Percentiles rank a stretch among this genome's conserved stretches.
Evolutionary conservation across 2,888 invertebrate genomes (phyloP).

Genomic region (Cenopis cana): DNA sequence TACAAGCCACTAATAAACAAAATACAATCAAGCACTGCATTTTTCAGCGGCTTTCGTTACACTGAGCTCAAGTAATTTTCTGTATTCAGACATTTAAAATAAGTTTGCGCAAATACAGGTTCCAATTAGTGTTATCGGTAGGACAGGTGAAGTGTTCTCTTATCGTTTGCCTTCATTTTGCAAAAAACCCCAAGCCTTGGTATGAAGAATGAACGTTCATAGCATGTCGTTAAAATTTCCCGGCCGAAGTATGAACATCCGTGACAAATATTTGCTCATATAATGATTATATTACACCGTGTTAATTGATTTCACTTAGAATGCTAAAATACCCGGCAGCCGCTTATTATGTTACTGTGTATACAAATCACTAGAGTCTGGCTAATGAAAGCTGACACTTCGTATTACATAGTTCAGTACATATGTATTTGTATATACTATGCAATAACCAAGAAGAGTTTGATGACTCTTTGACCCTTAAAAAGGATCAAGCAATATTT

Average conservation of each 20-base stretch:
- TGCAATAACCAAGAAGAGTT: too few species aligned
- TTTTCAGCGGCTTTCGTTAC: neutral
- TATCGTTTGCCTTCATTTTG: constrained; percentile 33
- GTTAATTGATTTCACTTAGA: constrained; percentile 20
- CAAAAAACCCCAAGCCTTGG: constrained; percentile 22
- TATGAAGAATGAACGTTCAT: neutral
- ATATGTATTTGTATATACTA: too few species aligned
- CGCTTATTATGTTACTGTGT: neutral
- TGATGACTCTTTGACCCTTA: too few species aligned
- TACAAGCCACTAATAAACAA: constrained; percentile 13
- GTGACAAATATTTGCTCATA: constrained; percentile 29
- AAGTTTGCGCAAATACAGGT: constrained; percentile 34
- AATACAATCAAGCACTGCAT: constrained; percentile 26
- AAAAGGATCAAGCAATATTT: too few species aligned
- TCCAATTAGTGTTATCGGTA: constrained; percentile 57
- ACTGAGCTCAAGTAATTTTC: constrained; percentile 8
- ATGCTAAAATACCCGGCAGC: neutral
- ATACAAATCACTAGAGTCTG: neutral
- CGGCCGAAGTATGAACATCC: constrained; percentile 26
- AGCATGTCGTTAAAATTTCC: constrained; percentile 6
- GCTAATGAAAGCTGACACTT: too few species aligned
- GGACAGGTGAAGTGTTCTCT: constrained; percentile 29
- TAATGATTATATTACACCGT: constrained; percentile 16
- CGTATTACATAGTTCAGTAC: too few species aligned
- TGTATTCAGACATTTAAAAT: constrained; percentile 3